Conservation (phyloP, 2,797 vertebrate species). For the Steatocranus sp. region DNA sequence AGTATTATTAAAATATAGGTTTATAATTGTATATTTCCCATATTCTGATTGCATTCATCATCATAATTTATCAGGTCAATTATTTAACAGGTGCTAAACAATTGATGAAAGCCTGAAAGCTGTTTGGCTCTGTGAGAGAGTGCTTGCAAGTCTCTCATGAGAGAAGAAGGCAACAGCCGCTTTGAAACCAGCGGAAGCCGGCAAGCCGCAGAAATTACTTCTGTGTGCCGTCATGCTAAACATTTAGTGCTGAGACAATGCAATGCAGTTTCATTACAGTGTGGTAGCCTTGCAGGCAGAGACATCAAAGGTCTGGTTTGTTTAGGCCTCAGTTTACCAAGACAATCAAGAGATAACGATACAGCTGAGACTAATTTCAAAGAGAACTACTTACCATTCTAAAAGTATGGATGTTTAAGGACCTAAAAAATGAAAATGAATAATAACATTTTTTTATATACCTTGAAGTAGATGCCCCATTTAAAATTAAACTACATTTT, state of each 20-base stretch:
- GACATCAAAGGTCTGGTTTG: slow-evolving; percentile 54
- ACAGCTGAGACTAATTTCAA: slow-evolving; percentile 33
- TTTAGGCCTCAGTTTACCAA: slow-evolving; percentile 15
- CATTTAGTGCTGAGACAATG: slow-evolving; percentile 47
- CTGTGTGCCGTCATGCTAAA: slow-evolving; percentile 35
- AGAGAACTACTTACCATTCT: slow-evolving; percentile 25
- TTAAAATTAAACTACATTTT: neutral
- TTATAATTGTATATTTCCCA: slow-evolving; percentile 8
- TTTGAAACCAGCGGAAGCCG: slow-evolving; percentile 34
- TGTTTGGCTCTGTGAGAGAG: slow-evolving; percentile 39
- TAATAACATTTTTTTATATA: neutral
- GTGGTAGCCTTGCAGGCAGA: slow-evolving; percentile 36
- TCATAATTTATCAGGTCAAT: slow-evolving; percentile 37
- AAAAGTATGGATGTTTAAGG: neutral
- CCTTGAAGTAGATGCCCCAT: neutral
- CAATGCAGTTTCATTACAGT: slow-evolving; percentile 41
- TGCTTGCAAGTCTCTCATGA: slow-evolving; percentile 18
- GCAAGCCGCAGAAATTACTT: slow-evolving; percentile 34
- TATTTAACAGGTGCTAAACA: slow-evolving; percentile 34
- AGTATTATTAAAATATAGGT: neutral
- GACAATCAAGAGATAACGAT: slow-evolving; percentile 19
- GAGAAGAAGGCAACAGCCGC: slow-evolving; percentile 24
- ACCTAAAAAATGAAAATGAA: neutral
- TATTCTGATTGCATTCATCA: slow-evolving; percentile 42
- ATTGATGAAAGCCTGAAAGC: slow-evolving; percentile 65